phyloP scores from a whole-genome alignment of 2,113 vertebrate genomes.

The Acinonyx jubatus region DNA sequence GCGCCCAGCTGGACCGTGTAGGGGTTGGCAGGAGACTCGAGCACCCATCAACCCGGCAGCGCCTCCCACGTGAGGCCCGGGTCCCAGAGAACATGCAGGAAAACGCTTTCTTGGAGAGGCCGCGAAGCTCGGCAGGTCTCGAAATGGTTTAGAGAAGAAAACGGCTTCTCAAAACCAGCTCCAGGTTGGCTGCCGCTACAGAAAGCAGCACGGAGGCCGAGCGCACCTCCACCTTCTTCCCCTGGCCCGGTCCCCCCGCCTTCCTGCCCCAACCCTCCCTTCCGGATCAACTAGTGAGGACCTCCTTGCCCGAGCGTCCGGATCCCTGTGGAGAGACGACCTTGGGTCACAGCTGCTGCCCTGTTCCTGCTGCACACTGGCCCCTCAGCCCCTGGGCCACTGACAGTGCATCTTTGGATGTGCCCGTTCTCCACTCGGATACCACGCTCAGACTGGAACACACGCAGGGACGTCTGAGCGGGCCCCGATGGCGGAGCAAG shows the following conservation, averaged over 20 bases:
- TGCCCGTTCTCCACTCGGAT: not conserved
- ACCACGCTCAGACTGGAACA: fast-evolving
- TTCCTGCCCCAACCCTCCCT: fast-evolving
- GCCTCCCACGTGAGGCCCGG: not conserved
- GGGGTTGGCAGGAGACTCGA: fast-evolving
- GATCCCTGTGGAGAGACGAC: not conserved
- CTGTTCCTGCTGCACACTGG: not conserved
- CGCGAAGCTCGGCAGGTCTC: not conserved
- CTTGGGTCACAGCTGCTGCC: not conserved
- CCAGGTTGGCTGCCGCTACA: not conserved
- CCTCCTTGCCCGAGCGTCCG: not conserved
- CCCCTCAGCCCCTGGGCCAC: not conserved
- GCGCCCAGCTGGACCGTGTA: fast-evolving
- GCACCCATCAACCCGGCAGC: fast-evolving
- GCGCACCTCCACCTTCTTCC: not conserved
- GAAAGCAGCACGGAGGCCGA: not conserved
- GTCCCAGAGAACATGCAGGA: not conserved
- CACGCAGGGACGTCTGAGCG: not conserved
- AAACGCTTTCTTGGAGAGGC: not conserved
- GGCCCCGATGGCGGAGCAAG: fast-evolving
- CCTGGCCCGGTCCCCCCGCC: too few relatives aligned
- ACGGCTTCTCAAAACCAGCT: not conserved
- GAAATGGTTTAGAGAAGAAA: not conserved
- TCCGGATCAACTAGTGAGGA: fast-evolving
- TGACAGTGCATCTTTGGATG: not conserved